Evolutionary conservation across 2,113 vertebrate species (phyloP).

Genomic region (human (Homo sapiens)): GRCh38 chr2:10527501-10528000

Average conservation of each 20-base stretch:
- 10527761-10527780: background rate
- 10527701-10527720: background rate
- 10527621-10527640: background rate
- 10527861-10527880: background rate
- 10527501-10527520: background rate
- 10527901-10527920: background rate
- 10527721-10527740: background rate
- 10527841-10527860: background rate
- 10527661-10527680: background rate
- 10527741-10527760: background rate
- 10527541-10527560: background rate
- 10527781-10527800: background rate
- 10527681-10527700: background rate
- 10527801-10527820: background rate
- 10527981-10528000: background rate
- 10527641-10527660: background rate
- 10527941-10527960: background rate
- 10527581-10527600: constrained; percentile 4
- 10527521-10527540: constrained; percentile 23
- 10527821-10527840: background rate
- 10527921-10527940: background rate
- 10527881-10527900: background rate
- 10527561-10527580: background rate
- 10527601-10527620: background rate
- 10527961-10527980: background rate